Evolutionary conservation across 2,888 invertebrate genomes (phyloP), one percentile per base, ranked within the genome.

Genomic region (Scrobipalpa atriplicella): DNA sequence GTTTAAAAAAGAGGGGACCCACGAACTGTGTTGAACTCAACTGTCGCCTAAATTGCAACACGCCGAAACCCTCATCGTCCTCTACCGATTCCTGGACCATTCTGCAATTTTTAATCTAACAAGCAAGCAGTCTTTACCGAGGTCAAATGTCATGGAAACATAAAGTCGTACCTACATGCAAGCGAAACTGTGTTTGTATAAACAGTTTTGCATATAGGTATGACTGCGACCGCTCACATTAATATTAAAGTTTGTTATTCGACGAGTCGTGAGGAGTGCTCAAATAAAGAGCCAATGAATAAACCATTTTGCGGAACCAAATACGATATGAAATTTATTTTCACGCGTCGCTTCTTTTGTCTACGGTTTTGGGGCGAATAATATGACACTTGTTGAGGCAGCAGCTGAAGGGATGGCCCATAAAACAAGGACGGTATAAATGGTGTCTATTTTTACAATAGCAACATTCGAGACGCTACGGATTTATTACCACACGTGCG

Each of bases 341-440:
- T 38, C 36, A 47, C 65, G 41, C 60, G 21, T 58, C 60, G 60
- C 52, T 36, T 38, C 64, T 43, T 62, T 68, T 64, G 66, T 36
- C 41, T 66, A 62, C 73, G 71, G 72, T 78, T 78, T 77, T 73
- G 70, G 72, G 71, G 64, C 69, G 71, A 75, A 76, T 77, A 75
- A 75, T 75, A 78, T 74, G 81, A 80, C 82, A 82, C 80, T 82
- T 83, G 82, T 82, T 82, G 80, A 79, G 76, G 75, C 70, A 73
- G 54, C 47, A 6, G 16, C 29, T n/a, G n/a, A n/a, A 58, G 29
- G 39, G 58, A 56, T 54, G 43, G 51, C 56, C 29, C 58, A 65
- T 65, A 65, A 65, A 65, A 62, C 47, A 29, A 43, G 47, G 62
- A 47, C 21, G 47, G 62, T 29, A 39, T n/a, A 39, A 11, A 41